These are phyloP conservation scores for Cyclopterus lumpus DNA, from an alignment of 2,797 vertebrate species.

Conservation along the genomic window DNA sequence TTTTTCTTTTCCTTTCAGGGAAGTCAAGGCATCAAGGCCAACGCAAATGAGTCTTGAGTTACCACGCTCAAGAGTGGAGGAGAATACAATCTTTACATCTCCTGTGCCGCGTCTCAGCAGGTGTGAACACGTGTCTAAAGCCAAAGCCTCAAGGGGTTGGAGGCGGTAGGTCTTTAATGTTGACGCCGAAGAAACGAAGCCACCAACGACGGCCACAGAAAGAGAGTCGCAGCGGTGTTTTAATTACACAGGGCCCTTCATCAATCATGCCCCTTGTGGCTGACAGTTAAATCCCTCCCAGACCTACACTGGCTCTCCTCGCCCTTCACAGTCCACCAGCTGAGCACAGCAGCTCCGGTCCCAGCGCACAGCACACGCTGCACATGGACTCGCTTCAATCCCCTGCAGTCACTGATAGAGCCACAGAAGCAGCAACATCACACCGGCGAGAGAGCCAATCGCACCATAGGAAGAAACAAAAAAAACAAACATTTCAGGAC, in stretches of 20 bases:
- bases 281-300: slow-evolving; percentile 76
- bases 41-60: slow-evolving; percentile 52
- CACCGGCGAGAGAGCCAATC: slow-evolving; percentile 32
- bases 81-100: slow-evolving; percentile 52
- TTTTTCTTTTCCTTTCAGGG: slow-evolving; percentile 46
- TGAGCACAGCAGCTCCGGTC: slow-evolving; percentile 49
- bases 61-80: slow-evolving; percentile 38
- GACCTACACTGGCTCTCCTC: slow-evolving; percentile 52
- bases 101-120: slow-evolving; percentile 40
- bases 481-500: slow-evolving; percentile 32
- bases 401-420: slow-evolving; percentile 43
- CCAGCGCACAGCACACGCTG: slow-evolving; percentile 33
- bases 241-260: slow-evolving; percentile 73
- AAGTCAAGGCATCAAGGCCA: slow-evolving; percentile 64
- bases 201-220: slow-evolving; percentile 32
- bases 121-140: slow-evolving; percentile 38
- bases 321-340: slow-evolving; percentile 78
- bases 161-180: slow-evolving; percentile 44
- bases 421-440: slow-evolving; percentile 37
- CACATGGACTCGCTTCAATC: slow-evolving; percentile 29
- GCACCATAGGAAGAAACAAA: slow-evolving; percentile 20
- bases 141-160: slow-evolving; percentile 19
- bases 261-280: slow-evolving; percentile 68
- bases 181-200: slow-evolving; percentile 52
- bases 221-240: slow-evolving; percentile 63